A percentile compares a stretch with the other conserved stretches of the same genome.
phyloP scores from a whole-genome alignment of 1,140 invertebrate genomes.

The Apis florea region DNA sequence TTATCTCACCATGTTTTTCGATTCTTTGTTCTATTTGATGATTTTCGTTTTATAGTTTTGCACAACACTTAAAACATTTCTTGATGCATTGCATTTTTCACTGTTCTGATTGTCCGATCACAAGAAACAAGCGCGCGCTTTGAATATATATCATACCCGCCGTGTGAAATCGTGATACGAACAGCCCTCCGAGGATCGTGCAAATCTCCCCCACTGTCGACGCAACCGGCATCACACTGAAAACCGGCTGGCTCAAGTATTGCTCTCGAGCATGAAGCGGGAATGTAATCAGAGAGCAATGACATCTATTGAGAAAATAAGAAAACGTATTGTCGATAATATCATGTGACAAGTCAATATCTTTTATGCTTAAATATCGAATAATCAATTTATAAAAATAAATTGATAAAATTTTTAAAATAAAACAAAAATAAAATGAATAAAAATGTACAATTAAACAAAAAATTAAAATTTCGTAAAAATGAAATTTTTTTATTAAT shows the following conservation, averaged over 20 bases:
- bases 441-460: background rate
- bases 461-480: background rate
- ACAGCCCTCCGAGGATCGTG: conserved; percentile 34
- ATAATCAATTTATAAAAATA: background rate
- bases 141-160: conserved; percentile 20
- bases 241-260: conserved; percentile 43
- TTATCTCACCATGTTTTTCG: background rate
- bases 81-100: background rate
- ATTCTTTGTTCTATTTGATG: background rate
- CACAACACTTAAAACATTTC: background rate
- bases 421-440: background rate
- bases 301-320: conserved; percentile 1
- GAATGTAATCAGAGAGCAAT: background rate
- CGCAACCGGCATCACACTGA: conserved; percentile 66
- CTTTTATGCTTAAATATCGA: background rate
- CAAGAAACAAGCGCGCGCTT: conserved; percentile 36
- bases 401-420: background rate
- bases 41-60: background rate
- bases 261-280: conserved; percentile 2
- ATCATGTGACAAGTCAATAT: background rate
- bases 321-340: background rate
- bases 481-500: background rate
- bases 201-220: conserved; percentile 58
- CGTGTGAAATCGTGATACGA: conserved; percentile 41
- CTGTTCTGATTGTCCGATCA: background rate